phyloP scores from a whole-genome alignment of 2,888 invertebrate genomes.

The Altica lythri region DNA sequence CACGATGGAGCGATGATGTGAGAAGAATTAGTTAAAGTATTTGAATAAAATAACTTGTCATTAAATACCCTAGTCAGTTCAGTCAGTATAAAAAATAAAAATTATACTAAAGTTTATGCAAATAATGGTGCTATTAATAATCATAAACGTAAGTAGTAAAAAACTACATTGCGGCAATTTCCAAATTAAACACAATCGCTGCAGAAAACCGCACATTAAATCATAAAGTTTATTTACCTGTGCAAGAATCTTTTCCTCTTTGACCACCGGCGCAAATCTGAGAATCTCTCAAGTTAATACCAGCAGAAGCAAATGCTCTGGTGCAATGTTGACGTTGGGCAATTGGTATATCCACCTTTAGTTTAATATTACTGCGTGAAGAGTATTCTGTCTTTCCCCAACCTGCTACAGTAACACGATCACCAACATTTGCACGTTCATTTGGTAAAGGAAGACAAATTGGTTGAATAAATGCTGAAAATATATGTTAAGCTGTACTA shows the following conservation, averaged over 20 bases:
- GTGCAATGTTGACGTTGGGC: constrained; percentile 61
- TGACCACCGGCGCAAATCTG: constrained; percentile 53
- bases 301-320: constrained; percentile 39
- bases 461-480: constrained; percentile 47
- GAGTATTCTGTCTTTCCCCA: constrained; percentile 53
- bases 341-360: constrained; percentile 66
- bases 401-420: constrained; percentile 51
- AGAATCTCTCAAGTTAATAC: constrained; percentile 37
- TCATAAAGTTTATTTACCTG: constrained; percentile 37
- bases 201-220: no score
- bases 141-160: no score
- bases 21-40: no score
- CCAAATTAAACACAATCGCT: no score
- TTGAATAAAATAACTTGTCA: no score
- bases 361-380: constrained; percentile 58
- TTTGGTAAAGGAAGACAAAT: constrained; percentile 49
- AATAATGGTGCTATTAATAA: no score
- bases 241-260: constrained; percentile 70
- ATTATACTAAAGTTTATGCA: no score
- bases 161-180: no score
- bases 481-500: constrained; percentile 1
- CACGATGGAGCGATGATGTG: no score
- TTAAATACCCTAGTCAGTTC: no score
- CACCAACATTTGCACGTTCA: constrained; percentile 45
- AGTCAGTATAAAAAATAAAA: no score